Conservation (phyloP, 2,888 invertebrate species). For the Nomada ruficornis region DNA sequence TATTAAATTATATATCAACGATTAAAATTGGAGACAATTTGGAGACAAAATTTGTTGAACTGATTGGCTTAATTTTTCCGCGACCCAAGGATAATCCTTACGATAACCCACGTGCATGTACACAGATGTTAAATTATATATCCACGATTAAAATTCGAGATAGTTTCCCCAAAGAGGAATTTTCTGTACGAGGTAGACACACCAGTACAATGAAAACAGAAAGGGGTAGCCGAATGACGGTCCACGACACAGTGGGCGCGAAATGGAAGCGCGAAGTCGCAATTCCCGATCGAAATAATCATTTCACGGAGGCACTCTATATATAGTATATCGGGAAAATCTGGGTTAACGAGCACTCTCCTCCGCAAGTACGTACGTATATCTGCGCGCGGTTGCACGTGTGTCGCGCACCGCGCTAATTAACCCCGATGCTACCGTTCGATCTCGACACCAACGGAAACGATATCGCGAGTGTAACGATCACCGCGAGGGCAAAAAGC, state of each 20-base stretch:
- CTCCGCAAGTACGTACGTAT: not conserved
- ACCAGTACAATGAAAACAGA: not conserved
- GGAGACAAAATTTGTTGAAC: too few species aligned
- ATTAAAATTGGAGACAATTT: too few species aligned
- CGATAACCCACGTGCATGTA: not conserved
- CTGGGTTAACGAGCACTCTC: constrained; percentile 66
- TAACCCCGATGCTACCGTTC: constrained; percentile 69
- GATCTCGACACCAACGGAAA: constrained; percentile 67
- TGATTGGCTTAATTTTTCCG: too few species aligned
- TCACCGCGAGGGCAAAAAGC: constrained; percentile 58
- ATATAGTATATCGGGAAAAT: constrained; percentile 63
- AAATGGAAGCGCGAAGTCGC: constrained; percentile 44
- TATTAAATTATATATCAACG: not conserved
- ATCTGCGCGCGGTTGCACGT: constrained; percentile 13
- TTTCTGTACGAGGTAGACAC: not conserved
- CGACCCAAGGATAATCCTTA: too few species aligned
- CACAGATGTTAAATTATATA: not conserved
- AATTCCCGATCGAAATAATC: constrained; percentile 54
- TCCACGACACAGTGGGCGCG: constrained; percentile 19
- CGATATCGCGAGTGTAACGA: constrained; percentile 67
- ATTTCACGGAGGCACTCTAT: constrained; percentile 43
- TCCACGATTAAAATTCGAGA: not conserved
- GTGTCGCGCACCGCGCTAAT: constrained; percentile 60
- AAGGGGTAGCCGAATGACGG: constrained; percentile 23
- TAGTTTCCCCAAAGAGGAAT: not conserved